phyloP scores from a whole-genome alignment of 2,888 invertebrate genomes.

The Diadegma fenestrale region DNA sequence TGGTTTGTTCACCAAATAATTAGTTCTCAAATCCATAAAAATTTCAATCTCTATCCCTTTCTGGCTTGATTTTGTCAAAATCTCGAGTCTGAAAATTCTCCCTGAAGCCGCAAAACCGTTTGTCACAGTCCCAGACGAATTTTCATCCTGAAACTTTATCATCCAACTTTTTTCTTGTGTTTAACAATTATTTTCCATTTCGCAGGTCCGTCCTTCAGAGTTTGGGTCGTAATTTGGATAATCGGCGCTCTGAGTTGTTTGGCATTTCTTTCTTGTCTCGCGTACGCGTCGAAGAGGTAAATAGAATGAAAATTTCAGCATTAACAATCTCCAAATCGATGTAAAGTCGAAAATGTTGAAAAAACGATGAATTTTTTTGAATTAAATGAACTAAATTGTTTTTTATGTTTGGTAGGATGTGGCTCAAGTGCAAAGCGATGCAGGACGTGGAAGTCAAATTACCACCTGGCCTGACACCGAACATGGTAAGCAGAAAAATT shows the following conservation, averaged over 20 bases:
- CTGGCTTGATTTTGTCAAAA: neutral
- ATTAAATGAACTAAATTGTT: too few relatives aligned
- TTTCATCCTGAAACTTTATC: neutral
- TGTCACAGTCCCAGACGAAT: neutral
- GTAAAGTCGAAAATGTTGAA: neutral
- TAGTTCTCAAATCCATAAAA: neutral
- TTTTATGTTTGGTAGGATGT: slow-evolving; percentile 84
- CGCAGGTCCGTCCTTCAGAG: slow-evolving; percentile 77
- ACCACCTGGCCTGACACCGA: slow-evolving; percentile 88
- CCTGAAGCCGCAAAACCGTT: neutral
- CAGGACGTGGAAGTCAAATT: slow-evolving; percentile 89
- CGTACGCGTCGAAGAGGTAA: slow-evolving; percentile 80
- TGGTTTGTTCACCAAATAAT: slow-evolving; percentile 73
- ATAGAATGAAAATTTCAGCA: neutral
- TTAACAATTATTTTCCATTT: slow-evolving; percentile 14
- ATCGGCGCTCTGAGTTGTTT: slow-evolving; percentile 75
- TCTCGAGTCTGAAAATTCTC: neutral
- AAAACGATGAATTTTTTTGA: too few relatives aligned
- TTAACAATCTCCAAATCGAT: neutral
- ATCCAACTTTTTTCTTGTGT: neutral
- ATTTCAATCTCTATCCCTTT: neutral
- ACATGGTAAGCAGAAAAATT: slow-evolving; percentile 79
- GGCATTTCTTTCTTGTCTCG: slow-evolving; percentile 76
- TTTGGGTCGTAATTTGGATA: slow-evolving; percentile 79
- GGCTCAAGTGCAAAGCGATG: slow-evolving; percentile 88